Conservation (phyloP, 1,140 invertebrate genomes). For the Thaumetopoea pityocampa region DNA sequence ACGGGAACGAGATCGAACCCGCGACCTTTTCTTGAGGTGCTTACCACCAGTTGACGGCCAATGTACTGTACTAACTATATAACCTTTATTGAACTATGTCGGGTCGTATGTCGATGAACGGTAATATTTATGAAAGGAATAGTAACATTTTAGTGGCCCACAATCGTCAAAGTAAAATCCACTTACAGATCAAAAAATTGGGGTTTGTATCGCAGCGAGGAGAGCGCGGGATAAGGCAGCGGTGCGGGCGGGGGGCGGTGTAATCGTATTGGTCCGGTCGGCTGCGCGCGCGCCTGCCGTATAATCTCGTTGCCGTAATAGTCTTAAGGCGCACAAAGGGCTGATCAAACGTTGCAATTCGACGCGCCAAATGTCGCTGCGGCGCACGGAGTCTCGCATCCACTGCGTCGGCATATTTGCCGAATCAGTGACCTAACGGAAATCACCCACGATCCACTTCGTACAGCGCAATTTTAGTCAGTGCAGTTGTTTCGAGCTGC, state of each 20-base stretch:
- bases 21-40: no score
- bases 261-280: slow-evolving; percentile 49
- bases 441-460: no score
- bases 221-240: slow-evolving; percentile 6
- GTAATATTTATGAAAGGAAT: background rate
- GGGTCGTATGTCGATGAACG: no score
- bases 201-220: slow-evolving; percentile 7
- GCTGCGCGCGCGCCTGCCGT: slow-evolving; percentile 52
- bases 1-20: no score
- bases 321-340: slow-evolving; percentile 66
- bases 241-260: slow-evolving; percentile 10
- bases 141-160: slow-evolving; percentile 18
- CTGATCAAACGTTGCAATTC: slow-evolving; percentile 61
- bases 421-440: no score
- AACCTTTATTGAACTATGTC: no score
- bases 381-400: no score
- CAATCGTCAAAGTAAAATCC: slow-evolving; percentile 24
- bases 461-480: no score
- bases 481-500: no score
- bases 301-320: slow-evolving; percentile 63
- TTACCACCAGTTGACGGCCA: no score
- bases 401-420: no score
- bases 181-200: slow-evolving; percentile 35
- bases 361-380: slow-evolving; percentile 57
- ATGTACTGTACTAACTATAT: no score